Base-by-base conservation (phyloP, 2,797 vertebrate species). In the Paramormyrops hopkinsi region DNA sequence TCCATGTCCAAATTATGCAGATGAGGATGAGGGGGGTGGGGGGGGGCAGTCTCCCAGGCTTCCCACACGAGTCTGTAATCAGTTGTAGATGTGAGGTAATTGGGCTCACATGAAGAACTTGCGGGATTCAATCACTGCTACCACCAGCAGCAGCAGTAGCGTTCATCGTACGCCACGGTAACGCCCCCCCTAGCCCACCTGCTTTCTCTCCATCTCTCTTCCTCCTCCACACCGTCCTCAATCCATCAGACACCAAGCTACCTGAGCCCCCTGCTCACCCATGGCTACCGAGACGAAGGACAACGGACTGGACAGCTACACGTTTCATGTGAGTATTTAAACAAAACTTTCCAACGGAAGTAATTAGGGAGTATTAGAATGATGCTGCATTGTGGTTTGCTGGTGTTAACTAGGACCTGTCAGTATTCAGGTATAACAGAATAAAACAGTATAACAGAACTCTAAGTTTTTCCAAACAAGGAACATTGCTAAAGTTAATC, bases 261-360 rank as follows among this genome's bases (percentile, higher is more conserved):
- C 50, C 85, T 86, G 85, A 86, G 14, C 59, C 44, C n/a, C 19
- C 25, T 51, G 46, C 56, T 12, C 29, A 87, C 53, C 88, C 41
- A 95, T 93, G 94, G 93, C 94, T 92, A 94, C 94, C 83, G 95
- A 95, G 69, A 97, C 96, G 92, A 93, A 96, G 2, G 93, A 92
- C 62, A 96, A 96, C 8, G 95, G 95, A 41, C 92, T 96, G 6
- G 95, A 96, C 86, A 97, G 95, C 92, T 95, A 95, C 88, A 90
- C 93, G 11, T 97, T 97, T 89, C 53, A 93, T 90, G 97, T 98
- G 93, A 98, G 97, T 97, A 92, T 88, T 3, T 2, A 69, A 88
- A 17, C 9, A 25, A 5, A 11, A 44, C 65, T 54, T 87, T 87
- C 17, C 86, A 37, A 56, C 1, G 4, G 29, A 54, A 37, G 17